These are phyloP conservation scores for Cyphomyrus plagiostoma DNA, from an alignment of 2,113 vertebrate species.

Conservation along the genomic window DNA sequence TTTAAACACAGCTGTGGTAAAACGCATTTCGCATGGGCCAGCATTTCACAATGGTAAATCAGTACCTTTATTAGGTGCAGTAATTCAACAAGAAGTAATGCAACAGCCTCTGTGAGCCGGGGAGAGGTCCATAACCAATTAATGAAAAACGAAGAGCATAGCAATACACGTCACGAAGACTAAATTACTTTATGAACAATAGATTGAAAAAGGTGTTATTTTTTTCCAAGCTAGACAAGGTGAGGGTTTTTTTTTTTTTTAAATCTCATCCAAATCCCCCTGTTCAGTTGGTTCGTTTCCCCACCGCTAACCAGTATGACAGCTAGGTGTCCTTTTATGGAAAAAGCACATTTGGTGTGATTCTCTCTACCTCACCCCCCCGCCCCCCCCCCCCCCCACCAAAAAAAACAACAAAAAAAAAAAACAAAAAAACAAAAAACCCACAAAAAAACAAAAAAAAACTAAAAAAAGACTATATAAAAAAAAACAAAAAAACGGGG, in stretches of 20 bases:
- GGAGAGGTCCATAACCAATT: background rate
- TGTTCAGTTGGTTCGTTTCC: background rate
- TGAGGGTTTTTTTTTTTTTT: background rate
- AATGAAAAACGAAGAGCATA: background rate
- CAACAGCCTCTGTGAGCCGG: background rate
- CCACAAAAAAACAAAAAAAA: too few species aligned
- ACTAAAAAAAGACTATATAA: too few species aligned
- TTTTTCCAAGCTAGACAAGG: background rate
- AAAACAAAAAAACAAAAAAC: too few species aligned
- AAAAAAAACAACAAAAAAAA: too few species aligned
- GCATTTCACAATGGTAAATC: background rate
- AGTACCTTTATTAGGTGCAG: slow-evolving; percentile 36
- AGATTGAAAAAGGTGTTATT: background rate
- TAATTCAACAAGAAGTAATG: background rate
- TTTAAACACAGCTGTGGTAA: slow-evolving; percentile 54
- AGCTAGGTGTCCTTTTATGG: background rate
- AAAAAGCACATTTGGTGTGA: slow-evolving; percentile 6
- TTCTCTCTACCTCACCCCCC: background rate
- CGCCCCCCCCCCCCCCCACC: background rate
- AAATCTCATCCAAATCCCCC: background rate
- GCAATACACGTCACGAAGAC: background rate
- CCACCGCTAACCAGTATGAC: background rate
- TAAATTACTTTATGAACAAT: background rate
- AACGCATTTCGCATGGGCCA: slow-evolving; percentile 47
- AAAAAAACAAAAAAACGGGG: too few species aligned